Conservation (phyloP, 2,888 invertebrate species). For the Agonopterix arenella region DNA sequence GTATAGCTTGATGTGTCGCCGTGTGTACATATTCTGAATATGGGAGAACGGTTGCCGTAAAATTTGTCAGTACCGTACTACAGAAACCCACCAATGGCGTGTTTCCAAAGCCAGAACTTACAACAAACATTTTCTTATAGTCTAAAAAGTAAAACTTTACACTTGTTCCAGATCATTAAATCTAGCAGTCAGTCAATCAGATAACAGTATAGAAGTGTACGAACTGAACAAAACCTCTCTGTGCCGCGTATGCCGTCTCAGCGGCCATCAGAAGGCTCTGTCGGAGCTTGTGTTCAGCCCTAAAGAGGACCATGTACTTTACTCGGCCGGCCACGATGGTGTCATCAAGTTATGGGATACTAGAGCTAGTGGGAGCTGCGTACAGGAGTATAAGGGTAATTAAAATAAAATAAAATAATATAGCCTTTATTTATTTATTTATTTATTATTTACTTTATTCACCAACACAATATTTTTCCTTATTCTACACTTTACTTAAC, state of each 20-base stretch:
- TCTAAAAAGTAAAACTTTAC: neutral
- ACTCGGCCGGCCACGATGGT: constrained; percentile 76
- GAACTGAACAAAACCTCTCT: constrained; percentile 45
- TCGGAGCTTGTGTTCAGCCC: constrained; percentile 78
- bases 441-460: too few species aligned
- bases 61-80: too few species aligned
- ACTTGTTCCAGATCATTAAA: constrained; percentile 42
- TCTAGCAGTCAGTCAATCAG: constrained; percentile 46
- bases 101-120: neutral
- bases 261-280: constrained; percentile 61
- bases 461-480: too few species aligned
- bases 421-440: too few species aligned
- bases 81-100: too few species aligned
- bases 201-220: constrained; percentile 58
- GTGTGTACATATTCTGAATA: too few species aligned
- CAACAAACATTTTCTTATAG: neutral
- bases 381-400: constrained; percentile 52
- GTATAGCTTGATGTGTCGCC: too few species aligned
- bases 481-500: too few species aligned
- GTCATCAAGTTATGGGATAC: constrained; percentile 79
- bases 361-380: constrained; percentile 61
- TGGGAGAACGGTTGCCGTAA: too few species aligned
- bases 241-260: constrained; percentile 48
- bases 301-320: constrained; percentile 75
- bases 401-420: too few species aligned